Conservation (phyloP, 2,113 vertebrate species). For the Cynopterus brachyotis region DNA sequence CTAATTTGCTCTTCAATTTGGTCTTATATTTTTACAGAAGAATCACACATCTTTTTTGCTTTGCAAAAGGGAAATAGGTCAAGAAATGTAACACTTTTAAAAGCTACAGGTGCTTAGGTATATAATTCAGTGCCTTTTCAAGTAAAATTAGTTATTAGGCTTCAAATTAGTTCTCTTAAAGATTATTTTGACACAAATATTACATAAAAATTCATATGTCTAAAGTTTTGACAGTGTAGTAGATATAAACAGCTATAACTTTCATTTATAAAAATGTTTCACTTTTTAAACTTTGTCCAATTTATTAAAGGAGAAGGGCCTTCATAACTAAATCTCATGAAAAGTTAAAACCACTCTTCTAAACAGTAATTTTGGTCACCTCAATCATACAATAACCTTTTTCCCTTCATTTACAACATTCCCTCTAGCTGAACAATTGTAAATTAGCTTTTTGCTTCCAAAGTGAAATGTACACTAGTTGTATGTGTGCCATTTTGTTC, state of each 20-base stretch:
- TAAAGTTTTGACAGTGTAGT: background rate
- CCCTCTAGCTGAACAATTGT: background rate
- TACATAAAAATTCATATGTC: background rate
- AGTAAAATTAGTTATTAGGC: conserved; percentile 3
- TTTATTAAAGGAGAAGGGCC: conserved; percentile 6
- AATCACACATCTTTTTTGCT: conserved; percentile 24
- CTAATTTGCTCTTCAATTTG: conserved; percentile 1
- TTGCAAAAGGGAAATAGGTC: background rate
- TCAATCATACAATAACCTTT: background rate
- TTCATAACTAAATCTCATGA: background rate
- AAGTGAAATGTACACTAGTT: background rate
- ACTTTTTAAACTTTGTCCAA: background rate
- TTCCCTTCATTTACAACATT: background rate
- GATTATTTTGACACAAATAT: background rate
- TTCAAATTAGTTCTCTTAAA: background rate
- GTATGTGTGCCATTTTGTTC: background rate
- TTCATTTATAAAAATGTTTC: background rate
- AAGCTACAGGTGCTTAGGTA: background rate
- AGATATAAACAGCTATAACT: background rate
- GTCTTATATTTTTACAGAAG: background rate
- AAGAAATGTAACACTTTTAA: conserved; percentile 30
- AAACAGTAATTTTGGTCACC: background rate
- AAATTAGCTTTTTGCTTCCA: background rate
- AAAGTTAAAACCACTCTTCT: background rate
- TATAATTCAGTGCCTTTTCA: background rate